phyloP scores from a whole-genome alignment of 2,113 vertebrate species.

The Anoplopoma fimbria region DNA sequence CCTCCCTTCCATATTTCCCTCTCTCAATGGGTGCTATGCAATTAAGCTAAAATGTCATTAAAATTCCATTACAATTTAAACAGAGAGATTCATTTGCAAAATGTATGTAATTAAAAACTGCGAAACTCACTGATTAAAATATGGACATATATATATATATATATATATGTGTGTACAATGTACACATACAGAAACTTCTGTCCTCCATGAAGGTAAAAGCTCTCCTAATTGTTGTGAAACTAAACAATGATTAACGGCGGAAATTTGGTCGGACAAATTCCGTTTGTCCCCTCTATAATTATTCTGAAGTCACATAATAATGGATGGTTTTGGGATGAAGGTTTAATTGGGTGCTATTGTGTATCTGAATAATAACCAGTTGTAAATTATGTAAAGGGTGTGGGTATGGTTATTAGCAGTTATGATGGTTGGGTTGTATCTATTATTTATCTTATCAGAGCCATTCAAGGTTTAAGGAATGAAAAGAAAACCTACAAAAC shows the following conservation, averaged over 20 bases:
- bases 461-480: neutral
- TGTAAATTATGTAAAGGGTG: neutral
- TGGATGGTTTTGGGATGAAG: neutral
- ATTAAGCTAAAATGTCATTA: slow-evolving; percentile 16
- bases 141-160: too few species aligned
- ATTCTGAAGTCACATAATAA: neutral
- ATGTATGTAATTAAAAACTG: slow-evolving; percentile 11
- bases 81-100: slow-evolving; percentile 7
- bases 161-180: too few species aligned
- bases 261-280: neutral
- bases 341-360: neutral
- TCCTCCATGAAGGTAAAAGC: neutral
- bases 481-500: neutral
- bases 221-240: neutral
- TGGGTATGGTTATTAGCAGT: neutral
- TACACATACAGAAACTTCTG: neutral
- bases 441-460: neutral
- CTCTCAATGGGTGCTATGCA: neutral
- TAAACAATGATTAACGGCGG: neutral
- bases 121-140: neutral
- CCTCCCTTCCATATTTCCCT: neutral
- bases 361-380: neutral
- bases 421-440: neutral
- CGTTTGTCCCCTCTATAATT: neutral
- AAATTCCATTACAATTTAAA: slow-evolving; percentile 9